Percentiles rank a stretch among this genome's conserved stretches.
Evolutionary conservation across 2,888 invertebrate genomes (phyloP).

Genomic region (Scaptomyza caliginosa): DNA sequence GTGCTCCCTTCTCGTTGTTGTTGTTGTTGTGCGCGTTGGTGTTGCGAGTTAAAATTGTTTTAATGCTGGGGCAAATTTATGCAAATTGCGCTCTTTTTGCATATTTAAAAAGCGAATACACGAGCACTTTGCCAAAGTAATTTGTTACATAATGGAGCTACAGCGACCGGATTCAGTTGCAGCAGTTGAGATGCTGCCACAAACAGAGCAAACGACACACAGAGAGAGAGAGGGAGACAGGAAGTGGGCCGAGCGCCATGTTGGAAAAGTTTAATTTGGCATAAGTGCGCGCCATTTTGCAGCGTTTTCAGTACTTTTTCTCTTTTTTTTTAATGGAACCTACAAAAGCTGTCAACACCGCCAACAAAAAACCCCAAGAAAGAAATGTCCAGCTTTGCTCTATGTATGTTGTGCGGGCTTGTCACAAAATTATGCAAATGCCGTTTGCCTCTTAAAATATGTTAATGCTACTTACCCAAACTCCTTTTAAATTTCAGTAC

Average conservation of each 20-base stretch:
- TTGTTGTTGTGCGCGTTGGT: slow-evolving; percentile 58
- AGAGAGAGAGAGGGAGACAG: slow-evolving; percentile 12
- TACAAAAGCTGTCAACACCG: slow-evolving; percentile 57
- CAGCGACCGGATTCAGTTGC: slow-evolving; percentile 20
- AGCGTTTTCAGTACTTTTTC: slow-evolving; percentile 76
- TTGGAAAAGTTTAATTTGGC: slow-evolving; percentile 81
- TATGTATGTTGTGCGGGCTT: slow-evolving; percentile 2
- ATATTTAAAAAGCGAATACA: slow-evolving; percentile 84
- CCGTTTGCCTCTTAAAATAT: slow-evolving; percentile 74
- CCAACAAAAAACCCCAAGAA: slow-evolving; percentile 18
- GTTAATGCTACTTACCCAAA: too few relatives aligned
- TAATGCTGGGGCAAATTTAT: slow-evolving; percentile 84
- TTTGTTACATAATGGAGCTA: slow-evolving; percentile 79
- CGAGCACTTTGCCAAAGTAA: slow-evolving; percentile 83
- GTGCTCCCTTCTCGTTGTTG: slow-evolving; percentile 3
- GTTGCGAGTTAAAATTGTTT: slow-evolving; percentile 83
- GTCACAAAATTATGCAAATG: slow-evolving; percentile 76
- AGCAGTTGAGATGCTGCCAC: slow-evolving; percentile 44
- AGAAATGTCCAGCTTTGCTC: slow-evolving; percentile 29
- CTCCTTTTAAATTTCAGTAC: too few relatives aligned
- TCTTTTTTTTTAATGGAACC: slow-evolving; percentile 66
- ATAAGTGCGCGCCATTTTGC: slow-evolving; percentile 81
- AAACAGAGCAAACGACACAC: not conserved
- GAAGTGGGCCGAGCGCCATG: slow-evolving; percentile 60
- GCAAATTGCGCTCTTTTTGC: slow-evolving; percentile 84